These are phyloP conservation scores for Diarsia mendica DNA, from an alignment of 2,888 invertebrate genomes.

Conservation along the genomic window DNA sequence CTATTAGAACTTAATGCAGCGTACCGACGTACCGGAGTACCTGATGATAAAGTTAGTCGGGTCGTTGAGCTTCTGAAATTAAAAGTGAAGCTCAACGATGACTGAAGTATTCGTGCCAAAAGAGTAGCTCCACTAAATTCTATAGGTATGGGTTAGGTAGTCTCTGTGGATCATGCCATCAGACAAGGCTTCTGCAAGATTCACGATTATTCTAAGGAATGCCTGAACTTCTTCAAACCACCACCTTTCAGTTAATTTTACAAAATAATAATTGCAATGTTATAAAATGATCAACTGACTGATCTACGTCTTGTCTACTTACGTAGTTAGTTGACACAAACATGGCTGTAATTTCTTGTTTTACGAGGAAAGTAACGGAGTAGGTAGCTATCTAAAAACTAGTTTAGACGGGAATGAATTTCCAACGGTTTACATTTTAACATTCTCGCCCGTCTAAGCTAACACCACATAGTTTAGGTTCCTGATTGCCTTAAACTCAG, in stretches of 20 bases:
- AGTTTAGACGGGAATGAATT: neutral
- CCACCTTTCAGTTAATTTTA: neutral
- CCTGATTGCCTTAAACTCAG: neutral
- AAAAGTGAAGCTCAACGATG: neutral
- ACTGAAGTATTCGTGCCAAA: neutral
- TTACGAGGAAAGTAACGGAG: too few relatives aligned
- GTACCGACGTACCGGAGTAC: neutral
- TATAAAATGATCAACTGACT: too few relatives aligned
- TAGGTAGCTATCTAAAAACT: too few relatives aligned
- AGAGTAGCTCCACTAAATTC: neutral
- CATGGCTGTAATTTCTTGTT: too few relatives aligned
- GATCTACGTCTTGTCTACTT: too few relatives aligned
- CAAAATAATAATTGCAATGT: neutral
- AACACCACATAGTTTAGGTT: neutral
- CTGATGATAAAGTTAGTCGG: neutral
- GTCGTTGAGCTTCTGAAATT: constrained; percentile 1
- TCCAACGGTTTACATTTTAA: neutral
- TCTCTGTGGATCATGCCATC: neutral
- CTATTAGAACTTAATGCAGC: constrained; percentile 9
- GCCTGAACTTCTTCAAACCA: neutral
- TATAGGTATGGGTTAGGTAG: neutral
- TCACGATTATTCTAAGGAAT: neutral
- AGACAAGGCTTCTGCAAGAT: neutral
- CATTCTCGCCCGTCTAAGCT: neutral
- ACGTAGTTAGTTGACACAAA: too few relatives aligned